Evolutionary conservation across 2,888 invertebrate species (phyloP), one percentile per base, ranked within the genome.

Genomic region (Andrena bucephala): DNA sequence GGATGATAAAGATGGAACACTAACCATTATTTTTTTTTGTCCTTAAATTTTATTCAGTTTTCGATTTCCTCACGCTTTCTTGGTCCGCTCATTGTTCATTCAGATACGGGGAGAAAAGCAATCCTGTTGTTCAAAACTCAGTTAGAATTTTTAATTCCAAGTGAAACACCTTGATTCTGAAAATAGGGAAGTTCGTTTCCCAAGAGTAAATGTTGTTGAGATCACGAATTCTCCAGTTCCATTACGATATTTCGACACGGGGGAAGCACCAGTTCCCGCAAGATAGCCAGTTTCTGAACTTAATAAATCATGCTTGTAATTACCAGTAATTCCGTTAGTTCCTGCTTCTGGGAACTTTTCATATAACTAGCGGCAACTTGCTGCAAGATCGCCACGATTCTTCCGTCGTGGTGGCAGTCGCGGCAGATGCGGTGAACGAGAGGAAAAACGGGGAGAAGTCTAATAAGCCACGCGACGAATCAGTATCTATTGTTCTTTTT

Each of bases 251-350:
- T 81, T 85, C 76, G 81, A 84, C 67, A 66, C 57, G 63, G 59
- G 71, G 42, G 52, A 66, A 36, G 27, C 63, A 48, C 27, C 75
- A 66, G 70, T 69, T 13, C n/a, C 42, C 68, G 27, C 74, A 77
- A 84, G 88, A 86, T 84, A 85, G 77, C 84, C 71, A 84, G 84
- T 87, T 88, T 79, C 83, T 67, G 62, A 85, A 87, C 80, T 84
- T 87, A 87, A 88, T 88, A 88, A 88, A 88, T 88, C 88, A 85
- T 78, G 83, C 69, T 77, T 77, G 89, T 82, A 88, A 87, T 88
- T 87, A 80, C 85, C 82, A 86, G 87, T 86, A 88, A 88, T 88
- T 88, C 84, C 87, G 81, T 77, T 77, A 83, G 84, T 83, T 81
- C 65, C 84, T 65, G 78, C 73, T 54, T 63, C 67, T 29, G 57